phyloP scores from a whole-genome alignment of 2,888 invertebrate species.

The Lagria hirta region DNA sequence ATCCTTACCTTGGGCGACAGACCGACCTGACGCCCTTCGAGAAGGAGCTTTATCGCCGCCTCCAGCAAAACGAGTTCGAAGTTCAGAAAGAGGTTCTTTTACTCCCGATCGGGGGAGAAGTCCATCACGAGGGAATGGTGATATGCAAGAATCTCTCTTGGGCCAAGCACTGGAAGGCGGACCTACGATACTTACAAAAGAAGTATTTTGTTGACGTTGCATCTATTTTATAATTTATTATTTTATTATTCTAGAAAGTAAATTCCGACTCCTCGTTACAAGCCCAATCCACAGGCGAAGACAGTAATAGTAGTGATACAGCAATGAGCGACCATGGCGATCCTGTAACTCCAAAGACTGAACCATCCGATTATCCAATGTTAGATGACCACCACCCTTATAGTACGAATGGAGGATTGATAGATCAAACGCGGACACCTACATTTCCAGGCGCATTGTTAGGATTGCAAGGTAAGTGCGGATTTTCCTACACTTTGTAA shows the following conservation, averaged over 20 bases:
- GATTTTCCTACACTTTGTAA: background rate
- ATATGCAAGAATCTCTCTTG: conserved; percentile 71
- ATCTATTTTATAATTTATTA: background rate
- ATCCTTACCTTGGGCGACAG: conserved; percentile 65
- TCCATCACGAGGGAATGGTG: conserved; percentile 65
- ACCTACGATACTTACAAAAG: conserved; percentile 65
- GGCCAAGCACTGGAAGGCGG: conserved; percentile 77
- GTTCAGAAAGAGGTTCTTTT: conserved; percentile 57
- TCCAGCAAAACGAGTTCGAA: conserved; percentile 70
- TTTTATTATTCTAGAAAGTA: conserved; percentile 48
- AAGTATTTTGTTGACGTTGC: conserved; percentile 28
- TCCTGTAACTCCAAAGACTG: conserved; percentile 71
- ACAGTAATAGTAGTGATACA: conserved; percentile 81
- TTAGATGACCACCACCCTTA: conserved; percentile 65
- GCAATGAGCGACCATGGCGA: conserved; percentile 71
- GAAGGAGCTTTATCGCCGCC: conserved; percentile 65
- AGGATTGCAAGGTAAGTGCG: conserved; percentile 74
- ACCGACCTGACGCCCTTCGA: conserved; percentile 51
- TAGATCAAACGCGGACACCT: conserved; percentile 68
- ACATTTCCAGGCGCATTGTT: conserved; percentile 79
- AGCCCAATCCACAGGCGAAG: conserved; percentile 77
- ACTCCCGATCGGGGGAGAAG: conserved; percentile 57
- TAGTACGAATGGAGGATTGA: conserved; percentile 62
- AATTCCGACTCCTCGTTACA: conserved; percentile 62
- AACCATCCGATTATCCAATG: conserved; percentile 69